phyloP scores from a whole-genome alignment of 2,113 vertebrate species.

The Myodes glareolus region DNA sequence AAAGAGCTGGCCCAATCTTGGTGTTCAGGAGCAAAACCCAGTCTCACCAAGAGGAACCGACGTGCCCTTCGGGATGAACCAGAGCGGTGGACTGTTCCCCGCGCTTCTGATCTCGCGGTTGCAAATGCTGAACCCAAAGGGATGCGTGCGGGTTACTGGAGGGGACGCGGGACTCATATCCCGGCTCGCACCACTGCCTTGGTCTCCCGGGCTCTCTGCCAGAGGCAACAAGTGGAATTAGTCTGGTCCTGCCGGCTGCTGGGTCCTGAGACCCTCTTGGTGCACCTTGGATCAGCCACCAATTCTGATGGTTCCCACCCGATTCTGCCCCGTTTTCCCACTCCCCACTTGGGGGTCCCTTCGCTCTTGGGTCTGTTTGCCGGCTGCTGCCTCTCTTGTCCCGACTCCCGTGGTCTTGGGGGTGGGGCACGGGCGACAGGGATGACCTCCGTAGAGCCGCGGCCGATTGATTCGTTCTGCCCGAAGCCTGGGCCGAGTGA shows the following conservation, averaged over 20 bases:
- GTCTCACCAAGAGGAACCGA: background rate
- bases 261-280: constrained; percentile 89
- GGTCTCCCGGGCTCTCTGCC: constrained; percentile 61
- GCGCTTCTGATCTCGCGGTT: background rate
- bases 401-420: background rate
- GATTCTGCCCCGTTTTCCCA: constrained; percentile 62
- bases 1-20: background rate
- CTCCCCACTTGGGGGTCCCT: constrained; percentile 80
- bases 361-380: constrained; percentile 41
- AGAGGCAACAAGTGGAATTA: constrained; percentile 27
- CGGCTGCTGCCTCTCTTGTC: background rate
- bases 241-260: constrained; percentile 87
- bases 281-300: constrained; percentile 81
- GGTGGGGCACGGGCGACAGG: constrained; percentile 89
- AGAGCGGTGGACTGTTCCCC: constrained; percentile 67
- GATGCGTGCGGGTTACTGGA: constrained; percentile 64
- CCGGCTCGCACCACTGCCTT: constrained; percentile 78
- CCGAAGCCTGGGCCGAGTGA: constrained; percentile 92
- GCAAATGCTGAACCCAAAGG: background rate
- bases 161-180: constrained; percentile 69
- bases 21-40: background rate
- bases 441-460: constrained; percentile 95
- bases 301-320: constrained; percentile 1
- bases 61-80: too few species aligned
- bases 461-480: constrained; percentile 97